Evolutionary conservation across 92 coral and sea anemone species (phyloP), one percentile per base, ranked within the genome.

Genomic region (Porites evermanni): DNA sequence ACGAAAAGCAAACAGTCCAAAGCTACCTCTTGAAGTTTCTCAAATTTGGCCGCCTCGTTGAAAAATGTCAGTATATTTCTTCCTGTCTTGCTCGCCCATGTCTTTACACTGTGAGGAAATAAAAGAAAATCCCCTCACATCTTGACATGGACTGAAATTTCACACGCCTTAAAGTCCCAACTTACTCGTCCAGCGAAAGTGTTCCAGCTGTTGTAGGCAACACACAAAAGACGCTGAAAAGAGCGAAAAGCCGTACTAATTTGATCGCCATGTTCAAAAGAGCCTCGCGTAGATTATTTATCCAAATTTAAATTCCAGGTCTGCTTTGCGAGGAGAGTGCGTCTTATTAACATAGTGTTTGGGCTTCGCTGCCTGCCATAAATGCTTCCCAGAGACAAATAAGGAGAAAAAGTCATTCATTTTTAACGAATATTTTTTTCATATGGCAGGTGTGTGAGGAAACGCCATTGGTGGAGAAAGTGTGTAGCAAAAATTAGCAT

Each of bases 381-480:
- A 92, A 89, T 90, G 93, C 94, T 91, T 86, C 91, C 91, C 89
- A 88, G 90, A 89, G 92, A 94, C 98, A 94, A 92, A 94, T 94
- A 94, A 84, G 98, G 98, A 90, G 89, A 94, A 93, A 82, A 87
- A 86, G 92, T 95, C 96, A 95, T 95, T 80, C 78, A 95, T 93
- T 93, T 95, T 95, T 95, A 95, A 95, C 88, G 91, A 86, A 88
- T 81, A 78, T 84, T 67, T 87, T 88, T 88, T 72, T 81, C 76
- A 64, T 84, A 83, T 79, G 91, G 81, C 98, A 95, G 94, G 96
- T 93, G 93, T 67, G 67, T 21, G 47, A 70, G 24, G 78, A 38
- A 71, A 51, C 52, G 26, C 66, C 82, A 94, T 94, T 94, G 98
- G 98, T 54, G 81, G 89, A 84, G 32, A 61, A 79, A 79, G 65